Percentiles rank a stretch among this genome's conserved stretches.
Evolutionary conservation across 2,888 invertebrate genomes (phyloP).

Genomic region (Phyllotreta cruciferae): DNA sequence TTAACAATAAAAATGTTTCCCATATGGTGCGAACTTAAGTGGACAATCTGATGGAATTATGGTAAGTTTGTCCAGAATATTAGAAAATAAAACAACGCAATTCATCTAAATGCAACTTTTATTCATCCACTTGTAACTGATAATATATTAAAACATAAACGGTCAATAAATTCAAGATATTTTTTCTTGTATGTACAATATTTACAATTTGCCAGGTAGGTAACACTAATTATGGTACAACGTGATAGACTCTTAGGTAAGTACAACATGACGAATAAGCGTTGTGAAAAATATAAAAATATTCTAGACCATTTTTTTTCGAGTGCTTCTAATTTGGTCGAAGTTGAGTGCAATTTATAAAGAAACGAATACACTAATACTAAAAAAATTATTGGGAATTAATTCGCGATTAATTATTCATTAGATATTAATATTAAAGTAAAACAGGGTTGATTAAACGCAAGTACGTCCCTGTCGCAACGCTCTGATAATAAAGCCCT

Average conservation of each 20-base stretch:
- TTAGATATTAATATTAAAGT: background rate
- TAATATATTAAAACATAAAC: slow-evolving; percentile 46
- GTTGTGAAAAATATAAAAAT: slow-evolving; percentile 51
- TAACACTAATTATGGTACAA: slow-evolving; percentile 45
- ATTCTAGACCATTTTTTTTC: slow-evolving; percentile 47
- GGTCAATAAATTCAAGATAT: slow-evolving; percentile 43
- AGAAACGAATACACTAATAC: slow-evolving; percentile 21
- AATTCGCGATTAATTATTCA: too few relatives aligned
- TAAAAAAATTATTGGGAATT: background rate
- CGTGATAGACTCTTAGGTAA: slow-evolving; percentile 45
- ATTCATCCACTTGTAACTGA: slow-evolving; percentile 33
- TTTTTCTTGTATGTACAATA: slow-evolving; percentile 47
- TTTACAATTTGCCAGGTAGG: slow-evolving; percentile 42
- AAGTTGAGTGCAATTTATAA: slow-evolving; percentile 45
- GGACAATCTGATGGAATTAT: too few relatives aligned
- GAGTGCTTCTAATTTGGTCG: slow-evolving; percentile 54
- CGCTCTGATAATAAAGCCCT: too few relatives aligned
- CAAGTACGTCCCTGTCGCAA: too few relatives aligned
- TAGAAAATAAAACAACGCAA: background rate
- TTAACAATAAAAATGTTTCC: too few relatives aligned
- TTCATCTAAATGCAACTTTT: slow-evolving; percentile 34
- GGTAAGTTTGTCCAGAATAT: too few relatives aligned
- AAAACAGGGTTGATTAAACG: background rate
- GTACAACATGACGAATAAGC: slow-evolving; percentile 48
- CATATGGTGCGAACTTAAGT: too few relatives aligned